Base-by-base conservation (phyloP, 1,140 invertebrate species). In the Acromyrmex echinatior region DNA sequence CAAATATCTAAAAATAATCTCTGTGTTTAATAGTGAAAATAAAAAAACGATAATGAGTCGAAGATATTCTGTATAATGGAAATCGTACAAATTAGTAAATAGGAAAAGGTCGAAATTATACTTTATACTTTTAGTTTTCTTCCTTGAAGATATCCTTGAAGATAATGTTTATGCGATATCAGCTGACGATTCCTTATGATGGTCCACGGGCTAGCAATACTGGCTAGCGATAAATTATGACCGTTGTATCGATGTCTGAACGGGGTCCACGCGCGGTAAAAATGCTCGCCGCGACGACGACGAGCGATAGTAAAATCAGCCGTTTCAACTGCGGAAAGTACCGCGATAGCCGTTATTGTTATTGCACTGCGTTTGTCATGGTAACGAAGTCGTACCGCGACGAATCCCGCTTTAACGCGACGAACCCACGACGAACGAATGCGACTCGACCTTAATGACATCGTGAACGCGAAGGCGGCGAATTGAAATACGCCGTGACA, bases 241-340 rank as follows among this genome's bases (percentile, higher is more conserved):
- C 25, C 14, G 56, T 28, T 56, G 35, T 62, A 84, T 76, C 80
- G 56, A 7, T 51, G 80, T 39, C 80, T 60, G 70, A 84, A 58
- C 45, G 39, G 28, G 39, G 25, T 76, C 18, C 18, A 28, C 80
- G 68, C 70, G 25, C 39, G 70, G 68, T 76, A 84, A 84, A 84
- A 84, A 84, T 84, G 65, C 31, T 56, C 56, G 71, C n/a, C 80
- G 25, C 70, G 21, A 84, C 78, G 68, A 82, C 80, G 80, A 84
- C 68, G 80, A 51, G 80, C 80, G 70, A 84, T 84, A 84, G 80
- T 84, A 84, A 84, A 84, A 76, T 84, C 80, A 63, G 56, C 70
- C 80, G 80, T 84, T 84, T 84, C 70, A 74, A n/a, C 56, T 25
- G 45, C 80, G 80, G 39, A 84, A 76, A 84, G 80, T 84, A 76